A percentile compares a stretch with the other conserved stretches of the same genome.
These are phyloP conservation scores for Embidobia sp. DNA, from an alignment of 2,888 invertebrate species.

Conservation along the genomic window DNA sequence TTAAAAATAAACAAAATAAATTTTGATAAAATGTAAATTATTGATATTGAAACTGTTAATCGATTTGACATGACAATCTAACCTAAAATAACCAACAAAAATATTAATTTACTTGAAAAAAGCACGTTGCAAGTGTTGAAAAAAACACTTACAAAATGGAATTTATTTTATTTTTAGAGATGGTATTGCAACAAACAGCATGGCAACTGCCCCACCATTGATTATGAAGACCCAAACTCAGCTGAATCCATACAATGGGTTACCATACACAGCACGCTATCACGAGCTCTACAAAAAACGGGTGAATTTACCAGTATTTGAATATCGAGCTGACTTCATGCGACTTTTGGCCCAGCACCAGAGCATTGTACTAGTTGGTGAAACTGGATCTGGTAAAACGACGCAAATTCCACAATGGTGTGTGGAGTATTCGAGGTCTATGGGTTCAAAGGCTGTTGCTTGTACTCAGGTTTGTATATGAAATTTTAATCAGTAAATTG, in stretches of 20 bases:
- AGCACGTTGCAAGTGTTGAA: too few species aligned
- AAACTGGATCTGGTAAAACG: conserved; percentile 99
- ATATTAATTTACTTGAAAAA: too few species aligned
- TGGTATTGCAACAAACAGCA: conserved; percentile 75
- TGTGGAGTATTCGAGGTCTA: conserved; percentile 87
- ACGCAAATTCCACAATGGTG: conserved; percentile 99
- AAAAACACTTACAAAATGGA: background rate
- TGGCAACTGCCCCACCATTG: conserved; percentile 79
- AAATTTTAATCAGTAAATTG: too few species aligned
- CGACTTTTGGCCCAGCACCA: conserved; percentile 95
- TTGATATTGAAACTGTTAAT: too few species aligned
- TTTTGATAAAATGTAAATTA: too few species aligned
- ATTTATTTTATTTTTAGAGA: conserved; percentile 67
- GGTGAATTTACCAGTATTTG: conserved; percentile 97
- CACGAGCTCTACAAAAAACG: conserved; percentile 94
- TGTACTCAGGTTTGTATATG: conserved; percentile 97
- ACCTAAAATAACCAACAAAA: too few species aligned
- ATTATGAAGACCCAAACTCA: conserved; percentile 82
- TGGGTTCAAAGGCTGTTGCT: conserved; percentile 91
- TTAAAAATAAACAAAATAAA: too few species aligned
- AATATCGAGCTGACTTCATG: conserved; percentile 98
- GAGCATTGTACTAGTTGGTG: conserved; percentile 97
- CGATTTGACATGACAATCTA: too few species aligned
- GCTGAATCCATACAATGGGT: conserved; percentile 90
- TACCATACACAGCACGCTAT: conserved; percentile 94